Percentiles rank a stretch among this genome's conserved stretches.
phyloP scores from a whole-genome alignment of 2,113 vertebrate species.

The Cnemophilus loriae region DNA sequence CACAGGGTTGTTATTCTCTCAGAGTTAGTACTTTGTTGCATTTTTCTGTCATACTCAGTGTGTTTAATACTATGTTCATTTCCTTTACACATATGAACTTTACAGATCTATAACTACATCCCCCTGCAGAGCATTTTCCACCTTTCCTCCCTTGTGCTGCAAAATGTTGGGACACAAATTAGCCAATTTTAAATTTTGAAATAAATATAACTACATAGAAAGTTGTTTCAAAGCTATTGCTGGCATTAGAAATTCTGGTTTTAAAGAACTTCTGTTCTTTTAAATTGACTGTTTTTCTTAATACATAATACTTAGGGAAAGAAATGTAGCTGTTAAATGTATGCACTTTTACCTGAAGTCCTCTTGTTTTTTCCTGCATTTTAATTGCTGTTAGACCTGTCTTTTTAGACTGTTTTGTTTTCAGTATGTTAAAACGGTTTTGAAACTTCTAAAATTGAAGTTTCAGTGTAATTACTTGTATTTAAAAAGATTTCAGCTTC shows the following conservation, averaged over 20 bases:
- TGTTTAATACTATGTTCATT: not conserved
- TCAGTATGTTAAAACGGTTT: not conserved
- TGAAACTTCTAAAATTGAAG: not conserved
- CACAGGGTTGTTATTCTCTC: not conserved
- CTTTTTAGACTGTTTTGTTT: not conserved
- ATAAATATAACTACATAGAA: not conserved
- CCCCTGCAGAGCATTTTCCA: not conserved
- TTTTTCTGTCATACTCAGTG: not conserved
- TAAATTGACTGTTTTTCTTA: not conserved
- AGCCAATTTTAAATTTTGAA: not conserved
- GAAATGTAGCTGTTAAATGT: not conserved
- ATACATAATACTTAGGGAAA: not conserved
- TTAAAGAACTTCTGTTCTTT: not conserved
- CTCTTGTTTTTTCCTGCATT: not conserved
- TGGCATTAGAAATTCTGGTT: not conserved
- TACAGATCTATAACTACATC: not conserved
- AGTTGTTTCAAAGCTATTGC: not conserved
- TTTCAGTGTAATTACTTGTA: not conserved
- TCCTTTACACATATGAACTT: not conserved
- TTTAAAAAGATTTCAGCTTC: not conserved
- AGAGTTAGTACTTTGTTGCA: not conserved
- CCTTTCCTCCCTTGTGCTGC: not conserved
- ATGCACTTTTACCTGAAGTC: not conserved
- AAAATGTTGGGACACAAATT: not conserved
- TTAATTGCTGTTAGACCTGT: not conserved